Evolutionary conservation across 1,140 invertebrate genomes (phyloP), one percentile per base, ranked within the genome.

Genomic region (Neodiprion pinetum): DNA sequence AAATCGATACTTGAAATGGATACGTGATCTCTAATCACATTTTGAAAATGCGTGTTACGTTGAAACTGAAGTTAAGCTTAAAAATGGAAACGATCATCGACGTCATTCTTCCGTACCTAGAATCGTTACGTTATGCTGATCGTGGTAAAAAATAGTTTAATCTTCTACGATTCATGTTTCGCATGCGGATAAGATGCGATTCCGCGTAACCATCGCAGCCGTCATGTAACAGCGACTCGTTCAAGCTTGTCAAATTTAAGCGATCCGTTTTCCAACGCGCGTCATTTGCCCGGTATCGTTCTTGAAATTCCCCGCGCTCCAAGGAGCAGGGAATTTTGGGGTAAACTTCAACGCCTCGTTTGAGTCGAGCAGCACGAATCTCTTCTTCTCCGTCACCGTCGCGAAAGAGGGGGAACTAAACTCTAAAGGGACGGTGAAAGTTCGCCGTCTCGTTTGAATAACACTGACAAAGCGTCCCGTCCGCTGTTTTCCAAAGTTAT

Each of bases 171-270:
- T 40, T 40, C 28, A 40, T 40, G 28, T 40, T 40, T 40, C 5
- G 28, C 28, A 40, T 40, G 28, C 28, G 5, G 5, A 40, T 0
- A 40, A 5, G 2, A 40, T 40, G 5, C 1, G 28, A 40, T 40
- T 40, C 28, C 2, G 28, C 28, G 0, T 3, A 40, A 40, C 28
- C 28, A 40, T 40, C 28, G 5, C 1, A 5, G 5, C 28, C 28
- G 28, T 40, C 28, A 40, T 40, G 28, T 40, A 40, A 5, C 28
- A 40, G 28, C 28, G 28, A 40, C n/a, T 61, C 53, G n/a, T 61
- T 61, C 53, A 61, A 61, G 53, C 53, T 61, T 61, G 53, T 61
- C 53, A 11, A 61, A 61, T 61, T 61, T 61, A 61, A 61, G n/a
- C 53, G 53, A 61, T 17, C n/a, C 53, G 53, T 61, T 61, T 61